Base-by-base conservation (phyloP, 1,140 invertebrate species). In the Dolichoris vasculosae region DNA sequence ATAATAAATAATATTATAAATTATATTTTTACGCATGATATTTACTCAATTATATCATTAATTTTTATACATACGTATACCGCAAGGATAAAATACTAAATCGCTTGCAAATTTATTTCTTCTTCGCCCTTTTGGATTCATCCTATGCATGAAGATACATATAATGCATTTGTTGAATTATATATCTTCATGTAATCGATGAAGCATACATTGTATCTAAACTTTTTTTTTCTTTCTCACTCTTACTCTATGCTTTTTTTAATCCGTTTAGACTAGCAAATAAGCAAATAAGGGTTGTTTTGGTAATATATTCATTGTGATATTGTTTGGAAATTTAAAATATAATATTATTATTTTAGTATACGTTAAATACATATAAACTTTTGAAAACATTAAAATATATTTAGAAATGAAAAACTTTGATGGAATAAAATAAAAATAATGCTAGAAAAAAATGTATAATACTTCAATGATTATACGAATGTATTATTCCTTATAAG, bases 71-170 rank as follows among this genome's bases (percentile, higher is more conserved):
- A 88, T 90, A 88, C 90, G 88, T 90, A 90, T 91, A 91, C 91
- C 90, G 91, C 91, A 92, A 91, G 90, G 88, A 91, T 89, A 89
- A 92, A 91, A 91, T 88, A 88, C 90, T 91, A 91, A 86, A 84
- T 83, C 67, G 83, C 69, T 81, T 73, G 59, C 23, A 55, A 38
- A 23, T 76, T 64, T 48, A 15, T 30, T 64, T 32, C 26, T 32
- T 48, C 13, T 20, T 77, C 63, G n/a, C 38, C 26, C 48, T 48
- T 35, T n/a, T 67, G 13, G 38, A 51, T 73, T 87, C n/a, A 46
- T 82, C 30, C 43, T 2, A 82, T 82, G 38, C 40, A 82, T 26
- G 71, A 73, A 82, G 69, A 59, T 71, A 81, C 1, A 81, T 48
- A 55, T 73, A 80, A 67, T 75, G 20, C 3, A 73, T 0, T 11